phyloP scores from a whole-genome alignment of 2,113 vertebrate genomes.

The Phrynocephalus versicolor region DNA sequence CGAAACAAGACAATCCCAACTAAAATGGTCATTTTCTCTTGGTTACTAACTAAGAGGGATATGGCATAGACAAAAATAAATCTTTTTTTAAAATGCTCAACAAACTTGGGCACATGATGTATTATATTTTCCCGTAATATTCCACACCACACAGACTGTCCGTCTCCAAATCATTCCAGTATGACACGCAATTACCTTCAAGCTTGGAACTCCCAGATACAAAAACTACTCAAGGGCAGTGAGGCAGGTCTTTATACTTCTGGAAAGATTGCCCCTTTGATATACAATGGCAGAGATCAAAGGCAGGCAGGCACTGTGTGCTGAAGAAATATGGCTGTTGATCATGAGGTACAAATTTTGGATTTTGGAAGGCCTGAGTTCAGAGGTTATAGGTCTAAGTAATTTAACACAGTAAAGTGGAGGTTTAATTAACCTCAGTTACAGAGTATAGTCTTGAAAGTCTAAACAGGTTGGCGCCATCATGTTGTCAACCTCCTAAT shows the following conservation, averaged over 20 bases:
- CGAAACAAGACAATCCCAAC: background rate
- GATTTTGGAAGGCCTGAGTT: background rate
- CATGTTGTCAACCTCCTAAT: background rate
- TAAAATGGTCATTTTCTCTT: background rate
- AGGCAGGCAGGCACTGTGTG: background rate
- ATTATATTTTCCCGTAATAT: background rate
- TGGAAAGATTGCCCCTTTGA: background rate
- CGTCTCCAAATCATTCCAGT: background rate
- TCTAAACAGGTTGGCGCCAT: background rate
- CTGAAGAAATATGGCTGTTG: background rate
- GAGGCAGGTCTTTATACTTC: background rate
- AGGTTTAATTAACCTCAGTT: slow-evolving; percentile 15
- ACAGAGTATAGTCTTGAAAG: rapidly evolving
- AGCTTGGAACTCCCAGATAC: background rate
- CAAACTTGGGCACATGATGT: background rate
- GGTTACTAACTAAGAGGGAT: background rate
- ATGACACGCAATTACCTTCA: slow-evolving; percentile 7
- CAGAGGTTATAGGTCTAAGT: background rate
- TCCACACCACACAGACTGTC: rapidly evolving
- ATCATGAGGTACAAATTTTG: slow-evolving; percentile 1
- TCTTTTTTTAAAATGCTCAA: background rate
- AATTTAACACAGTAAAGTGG: background rate
- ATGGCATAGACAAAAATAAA: background rate
- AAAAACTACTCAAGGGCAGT: background rate
- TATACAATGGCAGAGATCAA: background rate